A percentile compares a stretch with the other conserved stretches of the same genome.
These are phyloP conservation scores for Brachyhypopomus gauderio DNA, from an alignment of 2,113 vertebrate species.

Conservation along the genomic window DNA sequence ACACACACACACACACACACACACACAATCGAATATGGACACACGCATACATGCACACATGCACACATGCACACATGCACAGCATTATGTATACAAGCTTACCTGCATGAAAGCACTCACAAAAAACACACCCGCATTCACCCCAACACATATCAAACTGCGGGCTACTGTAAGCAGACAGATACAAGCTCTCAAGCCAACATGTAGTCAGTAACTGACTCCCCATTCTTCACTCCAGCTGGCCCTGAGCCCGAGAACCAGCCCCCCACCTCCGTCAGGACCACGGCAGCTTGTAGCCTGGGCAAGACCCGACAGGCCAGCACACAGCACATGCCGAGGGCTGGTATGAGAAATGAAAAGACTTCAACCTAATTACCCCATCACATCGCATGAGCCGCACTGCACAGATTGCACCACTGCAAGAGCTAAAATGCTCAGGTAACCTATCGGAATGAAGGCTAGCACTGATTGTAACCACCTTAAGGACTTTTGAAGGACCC, in stretches of 20 bases:
- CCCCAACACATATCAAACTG: not conserved
- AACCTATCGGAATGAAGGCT: constrained; percentile 10
- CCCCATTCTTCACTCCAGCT: not conserved
- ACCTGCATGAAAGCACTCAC: too few species aligned
- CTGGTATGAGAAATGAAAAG: constrained; percentile 4
- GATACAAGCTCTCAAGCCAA: not conserved
- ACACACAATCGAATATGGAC: too few species aligned
- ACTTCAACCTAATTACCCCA: constrained; percentile 38
- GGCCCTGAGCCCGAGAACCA: not conserved
- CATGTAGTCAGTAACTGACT: not conserved
- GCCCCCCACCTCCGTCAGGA: not conserved
- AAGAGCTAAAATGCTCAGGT: not conserved
- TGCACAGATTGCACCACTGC: not conserved
- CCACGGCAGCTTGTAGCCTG: not conserved
- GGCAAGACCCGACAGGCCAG: constrained; percentile 26
- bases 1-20: too few species aligned
- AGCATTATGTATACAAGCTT: too few species aligned
- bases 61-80: too few species aligned
- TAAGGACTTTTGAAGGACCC: constrained; percentile 23
- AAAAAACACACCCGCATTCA: too few species aligned
- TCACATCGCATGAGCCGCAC: constrained; percentile 3
- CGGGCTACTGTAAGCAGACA: not conserved
- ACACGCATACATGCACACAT: too few species aligned
- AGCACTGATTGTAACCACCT: constrained; percentile 22
- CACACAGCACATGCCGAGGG: not conserved